phyloP scores from a whole-genome alignment of 2,888 invertebrate species.

The Steromphala cineraria region DNA sequence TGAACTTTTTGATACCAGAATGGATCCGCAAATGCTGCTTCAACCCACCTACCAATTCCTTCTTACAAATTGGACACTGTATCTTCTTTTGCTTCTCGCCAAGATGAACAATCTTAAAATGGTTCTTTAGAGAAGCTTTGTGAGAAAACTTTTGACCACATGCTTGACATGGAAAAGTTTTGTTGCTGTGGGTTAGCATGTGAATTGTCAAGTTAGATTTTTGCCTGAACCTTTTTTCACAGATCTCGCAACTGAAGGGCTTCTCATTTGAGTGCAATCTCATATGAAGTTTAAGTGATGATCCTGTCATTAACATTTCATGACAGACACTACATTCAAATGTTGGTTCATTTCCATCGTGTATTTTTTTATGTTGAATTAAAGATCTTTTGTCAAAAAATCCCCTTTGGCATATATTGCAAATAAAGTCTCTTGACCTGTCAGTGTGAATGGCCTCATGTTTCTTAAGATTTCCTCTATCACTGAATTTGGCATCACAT shows the following conservation, averaged over 20 bases:
- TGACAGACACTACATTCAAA: no score
- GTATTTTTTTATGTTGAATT: no score
- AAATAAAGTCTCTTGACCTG: no score
- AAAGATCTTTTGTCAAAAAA: no score
- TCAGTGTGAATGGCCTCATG: no score
- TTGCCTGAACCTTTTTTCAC: constrained; percentile 40
- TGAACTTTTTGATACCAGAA: background rate
- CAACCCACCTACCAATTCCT: background rate
- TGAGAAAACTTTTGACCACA: background rate
- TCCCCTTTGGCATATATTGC: no score
- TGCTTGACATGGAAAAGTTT: background rate
- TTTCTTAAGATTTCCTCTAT: no score
- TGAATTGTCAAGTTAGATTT: background rate
- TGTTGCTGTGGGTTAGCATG: background rate
- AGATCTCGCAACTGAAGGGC: background rate
- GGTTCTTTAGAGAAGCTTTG: background rate
- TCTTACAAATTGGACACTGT: background rate
- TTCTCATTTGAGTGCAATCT: no score
- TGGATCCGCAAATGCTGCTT: background rate
- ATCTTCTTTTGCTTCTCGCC: background rate
- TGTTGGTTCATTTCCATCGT: no score
- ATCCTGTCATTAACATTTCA: no score
- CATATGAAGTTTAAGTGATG: no score
- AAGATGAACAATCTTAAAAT: background rate
- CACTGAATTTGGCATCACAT: no score